Percentiles rank a stretch among this genome's conserved stretches.
phyloP scores from a whole-genome alignment of 2,888 invertebrate species.

The Gnatocerus cornutus region DNA sequence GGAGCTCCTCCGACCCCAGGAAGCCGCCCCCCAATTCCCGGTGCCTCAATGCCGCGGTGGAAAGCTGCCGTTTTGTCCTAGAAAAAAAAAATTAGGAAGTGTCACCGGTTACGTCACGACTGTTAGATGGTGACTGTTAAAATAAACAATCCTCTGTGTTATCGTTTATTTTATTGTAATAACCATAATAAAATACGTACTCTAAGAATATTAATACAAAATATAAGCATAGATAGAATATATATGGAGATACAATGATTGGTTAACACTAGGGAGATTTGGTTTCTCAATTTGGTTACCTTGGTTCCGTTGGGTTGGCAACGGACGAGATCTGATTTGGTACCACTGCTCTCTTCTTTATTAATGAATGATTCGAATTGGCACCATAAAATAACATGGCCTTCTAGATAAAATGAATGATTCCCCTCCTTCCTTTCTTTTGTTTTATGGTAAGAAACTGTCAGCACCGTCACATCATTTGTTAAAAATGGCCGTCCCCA shows the following conservation, averaged over 20 bases:
- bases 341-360: no score
- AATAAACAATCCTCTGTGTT: slow-evolving; percentile 37
- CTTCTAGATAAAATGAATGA: no score
- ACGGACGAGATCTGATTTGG: no score
- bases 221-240: slow-evolving; percentile 22
- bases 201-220: slow-evolving; percentile 25
- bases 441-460: no score
- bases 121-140: slow-evolving; percentile 41
- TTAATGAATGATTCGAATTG: no score
- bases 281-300: slow-evolving; percentile 3
- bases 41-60: slow-evolving; percentile 72
- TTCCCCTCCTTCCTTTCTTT: no score
- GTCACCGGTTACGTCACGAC: slow-evolving; percentile 7
- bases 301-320: no score
- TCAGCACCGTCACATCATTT: no score
- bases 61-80: slow-evolving; percentile 70
- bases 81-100: slow-evolving; percentile 38
- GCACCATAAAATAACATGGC: no score
- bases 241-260: slow-evolving; percentile 1
- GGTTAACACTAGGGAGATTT: background rate
- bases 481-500: no score
- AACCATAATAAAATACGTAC: slow-evolving; percentile 25
- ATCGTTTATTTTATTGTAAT: slow-evolving; percentile 9
- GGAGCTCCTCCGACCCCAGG: slow-evolving; percentile 72
- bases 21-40: slow-evolving; percentile 71